Evolutionary conservation across 2,888 invertebrate species (phyloP).

Genomic region (Hofmannophila pseudospretella): DNA sequence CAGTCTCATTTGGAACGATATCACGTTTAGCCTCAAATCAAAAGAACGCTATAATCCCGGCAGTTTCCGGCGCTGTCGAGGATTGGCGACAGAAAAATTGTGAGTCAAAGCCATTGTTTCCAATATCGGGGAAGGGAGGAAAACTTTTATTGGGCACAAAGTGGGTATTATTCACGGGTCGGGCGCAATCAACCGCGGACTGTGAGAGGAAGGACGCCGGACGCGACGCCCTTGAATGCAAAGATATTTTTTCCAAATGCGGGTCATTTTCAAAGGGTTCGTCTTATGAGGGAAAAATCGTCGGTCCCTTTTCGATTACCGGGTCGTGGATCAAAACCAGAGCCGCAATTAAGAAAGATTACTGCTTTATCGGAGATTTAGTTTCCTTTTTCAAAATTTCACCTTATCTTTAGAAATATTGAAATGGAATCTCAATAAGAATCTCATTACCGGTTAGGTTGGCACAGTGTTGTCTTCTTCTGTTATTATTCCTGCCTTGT

Average conservation of each 20-base stretch:
- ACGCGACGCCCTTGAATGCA: constrained; percentile 68
- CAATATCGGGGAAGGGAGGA: constrained; percentile 62
- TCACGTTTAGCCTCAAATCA: constrained; percentile 69
- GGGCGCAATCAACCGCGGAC: constrained; percentile 61
- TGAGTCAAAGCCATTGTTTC: constrained; percentile 73
- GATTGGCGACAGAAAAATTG: constrained; percentile 58
- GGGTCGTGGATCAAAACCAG: constrained; percentile 52
- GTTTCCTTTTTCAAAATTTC: not conserved
- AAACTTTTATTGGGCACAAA: constrained; percentile 74
- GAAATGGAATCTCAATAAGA: too few species aligned
- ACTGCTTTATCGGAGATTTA: constrained; percentile 32
- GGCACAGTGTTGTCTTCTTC: too few species aligned
- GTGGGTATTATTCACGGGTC: constrained; percentile 71
- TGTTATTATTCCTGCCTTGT: not conserved
- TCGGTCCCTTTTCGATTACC: constrained; percentile 65
- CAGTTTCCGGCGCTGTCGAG: constrained; percentile 41
- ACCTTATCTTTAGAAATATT: not conserved
- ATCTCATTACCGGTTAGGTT: too few species aligned
- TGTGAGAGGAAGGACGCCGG: constrained; percentile 47
- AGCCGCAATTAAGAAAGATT: constrained; percentile 63
- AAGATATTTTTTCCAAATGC: constrained; percentile 72
- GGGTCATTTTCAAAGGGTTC: constrained; percentile 70
- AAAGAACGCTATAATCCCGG: constrained; percentile 62
- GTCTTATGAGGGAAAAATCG: constrained; percentile 59
- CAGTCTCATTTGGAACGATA: constrained; percentile 54